Evolutionary conservation across 2,113 vertebrate species (phyloP).

Genomic region (Petrocephalus microphthalmus): DNA sequence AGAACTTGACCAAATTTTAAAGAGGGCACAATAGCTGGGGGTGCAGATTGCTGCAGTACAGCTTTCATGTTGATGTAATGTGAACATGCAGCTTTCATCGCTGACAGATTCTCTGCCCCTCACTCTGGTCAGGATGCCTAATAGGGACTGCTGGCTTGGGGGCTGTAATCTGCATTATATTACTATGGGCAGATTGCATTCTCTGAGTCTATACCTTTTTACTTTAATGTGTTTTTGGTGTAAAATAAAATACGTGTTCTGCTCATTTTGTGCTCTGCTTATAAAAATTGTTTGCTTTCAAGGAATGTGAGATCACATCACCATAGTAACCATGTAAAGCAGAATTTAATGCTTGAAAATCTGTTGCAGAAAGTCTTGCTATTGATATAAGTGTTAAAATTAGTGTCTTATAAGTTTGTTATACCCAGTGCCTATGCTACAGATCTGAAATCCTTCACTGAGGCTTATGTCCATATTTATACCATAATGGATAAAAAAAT

Average conservation of each 20-base stretch:
- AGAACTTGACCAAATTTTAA: background rate
- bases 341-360: constrained; percentile 10
- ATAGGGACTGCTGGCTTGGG: background rate
- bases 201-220: background rate
- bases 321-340: constrained; percentile 17
- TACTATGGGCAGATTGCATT: background rate
- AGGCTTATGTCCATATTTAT: background rate
- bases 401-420: background rate
- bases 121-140: background rate
- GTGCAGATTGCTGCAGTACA: background rate
- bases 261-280: background rate
- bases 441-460: background rate
- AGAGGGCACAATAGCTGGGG: background rate
- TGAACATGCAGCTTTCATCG: background rate
- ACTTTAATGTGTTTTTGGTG: constrained; percentile 5
- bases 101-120: background rate
- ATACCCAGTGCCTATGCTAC: background rate
- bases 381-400: background rate
- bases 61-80: background rate
- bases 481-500: background rate
- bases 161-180: background rate
- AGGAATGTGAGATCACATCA: background rate
- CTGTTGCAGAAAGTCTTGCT: background rate
- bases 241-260: background rate
- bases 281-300: constrained; percentile 12